These are phyloP conservation scores for Ceratina calcarata DNA, from an alignment of 1,140 invertebrate species.

Conservation along the genomic window DNA sequence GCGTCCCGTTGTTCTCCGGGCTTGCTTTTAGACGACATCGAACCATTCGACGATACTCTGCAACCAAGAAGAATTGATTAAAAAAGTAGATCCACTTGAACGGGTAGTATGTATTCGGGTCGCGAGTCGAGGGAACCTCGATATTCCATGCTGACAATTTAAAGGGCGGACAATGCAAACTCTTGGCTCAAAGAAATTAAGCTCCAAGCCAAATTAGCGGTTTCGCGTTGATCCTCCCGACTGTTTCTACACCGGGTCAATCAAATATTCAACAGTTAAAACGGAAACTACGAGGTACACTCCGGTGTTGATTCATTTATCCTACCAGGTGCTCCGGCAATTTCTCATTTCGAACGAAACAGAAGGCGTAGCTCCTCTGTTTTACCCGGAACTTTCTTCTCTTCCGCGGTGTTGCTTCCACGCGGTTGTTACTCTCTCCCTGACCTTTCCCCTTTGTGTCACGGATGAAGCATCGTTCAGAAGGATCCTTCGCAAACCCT, in stretches of 20 bases:
- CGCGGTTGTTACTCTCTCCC: slow-evolving; percentile 40
- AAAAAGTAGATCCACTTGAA: not conserved
- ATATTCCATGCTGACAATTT: not conserved
- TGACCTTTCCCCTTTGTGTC: slow-evolving; percentile 12
- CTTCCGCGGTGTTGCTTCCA: slow-evolving; percentile 36
- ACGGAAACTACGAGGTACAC: not conserved
- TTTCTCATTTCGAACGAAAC: slow-evolving; percentile 43
- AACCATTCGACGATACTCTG: slow-evolving; percentile 32
- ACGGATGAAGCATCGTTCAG: slow-evolving; percentile 43
- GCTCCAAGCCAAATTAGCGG: slow-evolving; percentile 18
- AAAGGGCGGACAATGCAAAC: not conserved
- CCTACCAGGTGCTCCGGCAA: slow-evolving; percentile 10
- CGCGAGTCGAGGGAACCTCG: not conserved
- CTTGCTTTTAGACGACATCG: slow-evolving; percentile 12
- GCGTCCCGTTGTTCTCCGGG: not conserved
- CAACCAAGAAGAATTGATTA: slow-evolving; percentile 24
- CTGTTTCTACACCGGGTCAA: slow-evolving; percentile 8
- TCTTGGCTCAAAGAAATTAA: slow-evolving; percentile 7
- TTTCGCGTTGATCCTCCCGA: slow-evolving; percentile 10
- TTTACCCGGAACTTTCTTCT: slow-evolving; percentile 36
- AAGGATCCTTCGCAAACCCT: slow-evolving; percentile 11
- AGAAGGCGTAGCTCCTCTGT: not conserved
- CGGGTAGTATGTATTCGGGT: not conserved
- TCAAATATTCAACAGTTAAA: slow-evolving; percentile 37
- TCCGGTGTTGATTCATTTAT: slow-evolving; percentile 29